Conservation (phyloP, 1,140 invertebrate species). For the Drosophila subpulchrella region DNA sequence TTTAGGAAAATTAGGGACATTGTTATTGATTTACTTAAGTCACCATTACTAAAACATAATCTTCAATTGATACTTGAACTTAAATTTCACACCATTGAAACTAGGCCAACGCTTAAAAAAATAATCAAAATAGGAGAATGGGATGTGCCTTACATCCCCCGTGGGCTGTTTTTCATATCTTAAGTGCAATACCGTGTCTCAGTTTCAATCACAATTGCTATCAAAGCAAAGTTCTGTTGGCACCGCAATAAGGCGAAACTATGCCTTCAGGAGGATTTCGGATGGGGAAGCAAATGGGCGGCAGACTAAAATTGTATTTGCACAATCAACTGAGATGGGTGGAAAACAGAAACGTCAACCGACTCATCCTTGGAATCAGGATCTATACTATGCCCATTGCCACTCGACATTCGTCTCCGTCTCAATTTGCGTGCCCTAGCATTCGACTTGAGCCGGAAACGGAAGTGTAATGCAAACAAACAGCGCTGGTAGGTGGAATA, state of each 20-base stretch:
- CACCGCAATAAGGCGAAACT: constrained; percentile 56
- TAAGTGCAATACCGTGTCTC: constrained; percentile 71
- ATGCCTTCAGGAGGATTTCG: constrained; percentile 39
- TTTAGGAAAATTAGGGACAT: neutral
- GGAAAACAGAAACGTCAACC: constrained; percentile 39
- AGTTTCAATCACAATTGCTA: constrained; percentile 59
- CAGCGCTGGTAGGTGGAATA: constrained; percentile 20
- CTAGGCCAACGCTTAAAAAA: constrained; percentile 26
- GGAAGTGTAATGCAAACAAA: constrained; percentile 64
- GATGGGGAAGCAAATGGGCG: neutral
- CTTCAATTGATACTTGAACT: neutral
- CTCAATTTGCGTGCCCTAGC: constrained; percentile 64
- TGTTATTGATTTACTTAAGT: neutral
- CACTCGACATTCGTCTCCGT: constrained; percentile 19
- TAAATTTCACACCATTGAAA: neutral
- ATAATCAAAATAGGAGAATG: constrained; percentile 10
- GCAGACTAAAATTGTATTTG: constrained; percentile 45
- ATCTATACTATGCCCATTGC: constrained; percentile 13
- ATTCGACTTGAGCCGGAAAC: constrained; percentile 61
- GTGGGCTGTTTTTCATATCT: constrained; percentile 44
- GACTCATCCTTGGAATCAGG: constrained; percentile 34
- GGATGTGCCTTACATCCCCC: constrained; percentile 3
- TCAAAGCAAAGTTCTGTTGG: constrained; percentile 59
- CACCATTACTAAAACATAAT: neutral
- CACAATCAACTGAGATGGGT: constrained; percentile 36